phyloP scores from a whole-genome alignment of 2,113 vertebrate species.

The Tragelaphus imberbis region DNA sequence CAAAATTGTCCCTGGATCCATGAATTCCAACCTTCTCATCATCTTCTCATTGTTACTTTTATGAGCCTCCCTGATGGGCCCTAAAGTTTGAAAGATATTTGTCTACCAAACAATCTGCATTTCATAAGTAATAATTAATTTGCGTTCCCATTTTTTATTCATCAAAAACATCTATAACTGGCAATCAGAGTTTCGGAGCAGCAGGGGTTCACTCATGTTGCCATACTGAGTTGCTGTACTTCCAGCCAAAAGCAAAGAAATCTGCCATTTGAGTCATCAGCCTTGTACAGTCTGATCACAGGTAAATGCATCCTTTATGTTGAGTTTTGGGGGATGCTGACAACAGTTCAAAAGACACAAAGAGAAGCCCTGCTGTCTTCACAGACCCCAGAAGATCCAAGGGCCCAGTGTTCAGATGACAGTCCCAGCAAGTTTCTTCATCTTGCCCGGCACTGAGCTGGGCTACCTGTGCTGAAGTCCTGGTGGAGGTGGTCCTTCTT shows the following conservation, averaged over 20 bases:
- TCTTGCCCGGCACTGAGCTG: neutral
- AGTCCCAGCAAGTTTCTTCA: neutral
- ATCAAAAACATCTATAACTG: slow-evolving; percentile 51
- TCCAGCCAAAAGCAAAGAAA: slow-evolving; percentile 30
- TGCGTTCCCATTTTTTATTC: slow-evolving; percentile 59
- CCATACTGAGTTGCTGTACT: neutral
- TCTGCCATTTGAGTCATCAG: neutral
- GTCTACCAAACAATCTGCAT: slow-evolving; percentile 64
- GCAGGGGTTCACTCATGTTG: neutral
- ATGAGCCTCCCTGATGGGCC: neutral
- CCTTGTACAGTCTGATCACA: slow-evolving; percentile 8
- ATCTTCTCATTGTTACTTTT: neutral
- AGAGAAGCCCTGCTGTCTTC: neutral
- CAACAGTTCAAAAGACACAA: slow-evolving; percentile 33
- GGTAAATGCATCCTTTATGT: neutral
- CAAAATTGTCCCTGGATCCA: neutral
- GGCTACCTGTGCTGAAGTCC: neutral
- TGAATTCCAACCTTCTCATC: neutral
- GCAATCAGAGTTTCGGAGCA: slow-evolving; percentile 49
- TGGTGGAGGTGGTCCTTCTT: neutral
- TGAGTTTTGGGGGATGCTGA: neutral
- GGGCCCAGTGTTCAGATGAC: neutral
- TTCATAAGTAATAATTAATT: slow-evolving; percentile 66
- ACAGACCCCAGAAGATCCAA: neutral
- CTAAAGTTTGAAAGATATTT: slow-evolving; percentile 48